phyloP scores from a whole-genome alignment of 2,888 invertebrate genomes.

The Neoscelio sp. region DNA sequence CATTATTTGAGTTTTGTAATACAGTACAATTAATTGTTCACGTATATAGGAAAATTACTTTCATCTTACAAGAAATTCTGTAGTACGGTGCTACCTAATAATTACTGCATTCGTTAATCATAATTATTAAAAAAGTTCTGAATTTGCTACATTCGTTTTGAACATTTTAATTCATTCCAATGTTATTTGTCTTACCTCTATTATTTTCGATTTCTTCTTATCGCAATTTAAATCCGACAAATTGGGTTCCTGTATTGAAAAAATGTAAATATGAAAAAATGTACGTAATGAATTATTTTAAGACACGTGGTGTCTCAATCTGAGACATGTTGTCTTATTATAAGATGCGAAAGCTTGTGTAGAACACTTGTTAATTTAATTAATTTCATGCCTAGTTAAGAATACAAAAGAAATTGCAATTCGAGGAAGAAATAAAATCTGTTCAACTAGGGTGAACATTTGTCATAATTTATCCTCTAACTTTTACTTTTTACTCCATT shows the following conservation, averaged over 20 bases:
- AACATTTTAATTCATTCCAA: slow-evolving; percentile 2
- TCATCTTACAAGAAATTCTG: too few species aligned
- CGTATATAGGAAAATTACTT: too few species aligned
- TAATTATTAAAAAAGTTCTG: background rate
- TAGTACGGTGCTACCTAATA: too few species aligned
- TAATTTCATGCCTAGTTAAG: background rate
- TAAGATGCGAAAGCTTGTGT: too few species aligned
- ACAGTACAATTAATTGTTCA: too few species aligned
- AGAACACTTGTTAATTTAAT: too few species aligned
- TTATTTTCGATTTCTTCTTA: slow-evolving; percentile 36
- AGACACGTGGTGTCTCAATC: too few species aligned
- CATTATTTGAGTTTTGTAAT: too few species aligned
- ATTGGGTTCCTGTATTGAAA: slow-evolving; percentile 42
- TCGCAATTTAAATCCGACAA: slow-evolving; percentile 10
- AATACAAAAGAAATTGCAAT: background rate
- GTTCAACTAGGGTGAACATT: background rate
- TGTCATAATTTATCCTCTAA: background rate
- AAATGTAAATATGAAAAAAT: background rate
- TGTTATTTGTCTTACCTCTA: slow-evolving; percentile 32
- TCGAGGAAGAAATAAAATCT: background rate
- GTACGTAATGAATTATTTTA: too few species aligned
- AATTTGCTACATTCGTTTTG: background rate
- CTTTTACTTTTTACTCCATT: background rate
- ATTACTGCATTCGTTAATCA: too few species aligned
- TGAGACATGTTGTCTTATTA: too few species aligned